These are phyloP conservation scores for Nymphalis polychloros DNA, from an alignment of 2,888 invertebrate genomes.

Conservation along the genomic window DNA sequence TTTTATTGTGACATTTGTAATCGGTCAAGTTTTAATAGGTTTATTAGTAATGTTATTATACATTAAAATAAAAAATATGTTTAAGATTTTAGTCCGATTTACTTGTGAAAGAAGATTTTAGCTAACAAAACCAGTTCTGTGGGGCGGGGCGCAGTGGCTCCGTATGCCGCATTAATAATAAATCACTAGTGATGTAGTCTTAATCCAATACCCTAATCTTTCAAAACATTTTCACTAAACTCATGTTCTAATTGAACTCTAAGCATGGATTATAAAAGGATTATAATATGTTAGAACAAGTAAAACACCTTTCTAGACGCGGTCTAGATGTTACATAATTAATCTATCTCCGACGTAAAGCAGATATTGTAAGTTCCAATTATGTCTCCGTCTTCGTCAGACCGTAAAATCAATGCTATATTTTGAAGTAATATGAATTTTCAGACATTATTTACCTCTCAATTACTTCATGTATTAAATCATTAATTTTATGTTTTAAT, in stretches of 20 bases:
- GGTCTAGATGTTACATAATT: conserved; percentile 21
- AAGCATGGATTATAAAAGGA: background rate
- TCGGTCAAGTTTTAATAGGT: no score
- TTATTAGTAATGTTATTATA: conserved; percentile 1
- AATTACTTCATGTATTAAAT: background rate
- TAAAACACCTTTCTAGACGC: conserved; percentile 18
- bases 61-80: background rate
- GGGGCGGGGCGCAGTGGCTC: conserved; percentile 30
- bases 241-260: background rate
- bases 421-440: background rate
- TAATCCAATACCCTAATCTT: conserved; percentile 19
- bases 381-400: conserved; percentile 9
- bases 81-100: conserved; percentile 22
- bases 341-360: conserved; percentile 16
- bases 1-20: no score
- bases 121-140: conserved; percentile 35
- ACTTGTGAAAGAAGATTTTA: conserved; percentile 30
- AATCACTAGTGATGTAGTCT: conserved; percentile 34
- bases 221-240: conserved; percentile 10
- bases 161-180: conserved; percentile 41
- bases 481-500: no score
- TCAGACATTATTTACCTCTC: background rate
- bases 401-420: conserved; percentile 10
- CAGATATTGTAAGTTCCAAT: conserved; percentile 6
- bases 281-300: conserved; percentile 8